A percentile compares a stretch with the other conserved stretches of the same genome.
These are phyloP conservation scores for Carposina sasakii DNA, from an alignment of 1,140 invertebrate genomes.

Conservation along the genomic window DNA sequence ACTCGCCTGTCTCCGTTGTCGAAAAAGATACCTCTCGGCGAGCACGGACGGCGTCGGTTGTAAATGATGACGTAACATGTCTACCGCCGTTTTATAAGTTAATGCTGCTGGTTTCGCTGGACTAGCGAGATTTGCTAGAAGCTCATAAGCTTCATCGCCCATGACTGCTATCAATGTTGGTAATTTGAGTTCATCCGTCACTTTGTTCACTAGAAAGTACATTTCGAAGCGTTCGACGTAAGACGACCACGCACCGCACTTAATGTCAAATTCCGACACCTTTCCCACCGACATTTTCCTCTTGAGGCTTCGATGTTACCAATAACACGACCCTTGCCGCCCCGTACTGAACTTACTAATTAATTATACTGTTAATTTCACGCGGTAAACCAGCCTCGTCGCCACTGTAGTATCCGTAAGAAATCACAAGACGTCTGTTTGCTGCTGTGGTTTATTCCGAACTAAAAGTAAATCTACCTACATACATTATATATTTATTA, in stretches of 20 bases:
- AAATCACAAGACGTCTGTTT: no score
- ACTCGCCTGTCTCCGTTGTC: background rate
- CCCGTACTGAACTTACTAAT: no score
- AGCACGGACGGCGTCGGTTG: constrained; percentile 7
- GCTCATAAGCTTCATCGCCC: constrained; percentile 1
- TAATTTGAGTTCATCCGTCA: background rate
- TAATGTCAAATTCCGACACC: background rate
- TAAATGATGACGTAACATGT: background rate
- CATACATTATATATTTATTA: no score
- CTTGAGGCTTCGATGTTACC: no score
- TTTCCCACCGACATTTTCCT: background rate
- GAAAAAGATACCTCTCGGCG: constrained; percentile 10
- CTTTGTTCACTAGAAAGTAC: background rate
- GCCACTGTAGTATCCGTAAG: no score
- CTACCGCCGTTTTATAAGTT: background rate
- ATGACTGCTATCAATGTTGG: constrained; percentile 6
- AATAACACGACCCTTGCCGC: no score
- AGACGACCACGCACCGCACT: background rate
- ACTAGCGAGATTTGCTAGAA: constrained; percentile 1
- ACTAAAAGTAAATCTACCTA: no score
- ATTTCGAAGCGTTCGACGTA: background rate
- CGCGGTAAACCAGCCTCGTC: no score
- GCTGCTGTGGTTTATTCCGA: no score
- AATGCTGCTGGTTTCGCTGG: constrained; percentile 2
- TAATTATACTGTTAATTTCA: no score